phyloP scores from a whole-genome alignment of 2,888 invertebrate genomes.

The Dicyrtoma fusca region DNA sequence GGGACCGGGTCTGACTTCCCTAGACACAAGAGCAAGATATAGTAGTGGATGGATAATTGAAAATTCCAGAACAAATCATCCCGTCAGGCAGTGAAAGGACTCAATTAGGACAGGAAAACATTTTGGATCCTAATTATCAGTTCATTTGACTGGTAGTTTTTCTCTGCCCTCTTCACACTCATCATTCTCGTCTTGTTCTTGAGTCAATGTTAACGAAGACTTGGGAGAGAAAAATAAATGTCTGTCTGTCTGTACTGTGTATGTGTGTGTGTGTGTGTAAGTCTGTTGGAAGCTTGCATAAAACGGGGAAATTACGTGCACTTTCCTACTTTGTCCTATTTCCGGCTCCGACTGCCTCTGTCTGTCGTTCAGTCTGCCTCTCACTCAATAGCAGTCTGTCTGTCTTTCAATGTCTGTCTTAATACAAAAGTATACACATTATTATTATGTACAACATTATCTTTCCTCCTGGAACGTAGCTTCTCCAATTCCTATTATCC shows the following conservation, averaged over 20 bases:
- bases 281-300: background rate
- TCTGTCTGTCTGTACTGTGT: background rate
- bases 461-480: too few relatives aligned
- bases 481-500: too few relatives aligned
- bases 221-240: too few relatives aligned
- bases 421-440: background rate
- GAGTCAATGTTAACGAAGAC: background rate
- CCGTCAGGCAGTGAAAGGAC: conserved; percentile 8
- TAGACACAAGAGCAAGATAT: background rate
- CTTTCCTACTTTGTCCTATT: conserved; percentile 2
- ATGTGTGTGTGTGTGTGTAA: background rate
- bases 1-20: too few relatives aligned
- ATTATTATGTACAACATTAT: background rate
- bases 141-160: conserved; percentile 12
- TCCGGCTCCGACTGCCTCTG: background rate
- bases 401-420: background rate
- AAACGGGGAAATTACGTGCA: background rate
- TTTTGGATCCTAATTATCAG: conserved; percentile 18
- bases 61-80: background rate
- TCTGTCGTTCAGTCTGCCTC: background rate
- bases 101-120: conserved; percentile 21
- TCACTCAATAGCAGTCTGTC: background rate
- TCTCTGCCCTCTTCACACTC: conserved; percentile 11
- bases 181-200: conserved; percentile 20
- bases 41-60: too few relatives aligned